Evolutionary conservation across 1,140 invertebrate species (phyloP).

Genomic region (Globodera rostochiensis): DNA sequence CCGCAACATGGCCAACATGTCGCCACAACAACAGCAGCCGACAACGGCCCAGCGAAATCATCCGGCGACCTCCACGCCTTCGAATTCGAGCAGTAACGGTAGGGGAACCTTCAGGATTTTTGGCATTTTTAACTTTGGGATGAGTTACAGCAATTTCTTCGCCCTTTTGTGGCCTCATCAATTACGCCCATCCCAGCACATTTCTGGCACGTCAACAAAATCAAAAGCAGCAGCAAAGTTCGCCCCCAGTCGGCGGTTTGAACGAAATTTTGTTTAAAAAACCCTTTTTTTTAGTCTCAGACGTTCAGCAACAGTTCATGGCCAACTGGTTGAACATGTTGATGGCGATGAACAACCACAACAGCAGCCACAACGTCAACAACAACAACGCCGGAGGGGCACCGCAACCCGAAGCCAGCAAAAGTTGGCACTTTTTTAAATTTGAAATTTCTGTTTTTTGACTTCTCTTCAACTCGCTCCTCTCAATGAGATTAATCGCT

Average conservation of each 20-base stretch:
- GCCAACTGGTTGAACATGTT: neutral
- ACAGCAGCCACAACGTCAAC: neutral
- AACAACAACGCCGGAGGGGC: neutral
- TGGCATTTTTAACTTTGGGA: neutral
- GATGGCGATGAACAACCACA: neutral
- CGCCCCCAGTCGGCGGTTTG: neutral
- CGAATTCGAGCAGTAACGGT: neutral
- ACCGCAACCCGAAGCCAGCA: no score
- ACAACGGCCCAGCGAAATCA: neutral
- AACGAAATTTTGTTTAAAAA: neutral
- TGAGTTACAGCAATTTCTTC: neutral
- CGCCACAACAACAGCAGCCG: constrained; percentile 5
- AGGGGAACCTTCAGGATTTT: neutral
- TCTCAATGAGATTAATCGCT: neutral
- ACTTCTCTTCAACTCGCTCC: no score
- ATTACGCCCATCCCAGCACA: neutral
- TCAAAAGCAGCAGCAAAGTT: neutral
- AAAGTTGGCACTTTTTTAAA: no score
- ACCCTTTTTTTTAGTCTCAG: no score
- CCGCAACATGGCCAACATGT: constrained; percentile 9
- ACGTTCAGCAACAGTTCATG: neutral
- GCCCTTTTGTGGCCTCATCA: neutral
- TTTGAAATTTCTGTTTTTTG: neutral
- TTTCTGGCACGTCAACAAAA: neutral
- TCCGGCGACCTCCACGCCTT: neutral